Evolutionary conservation across 1,140 invertebrate species (phyloP).

Genomic region (Gonatopus flavifemur): DNA sequence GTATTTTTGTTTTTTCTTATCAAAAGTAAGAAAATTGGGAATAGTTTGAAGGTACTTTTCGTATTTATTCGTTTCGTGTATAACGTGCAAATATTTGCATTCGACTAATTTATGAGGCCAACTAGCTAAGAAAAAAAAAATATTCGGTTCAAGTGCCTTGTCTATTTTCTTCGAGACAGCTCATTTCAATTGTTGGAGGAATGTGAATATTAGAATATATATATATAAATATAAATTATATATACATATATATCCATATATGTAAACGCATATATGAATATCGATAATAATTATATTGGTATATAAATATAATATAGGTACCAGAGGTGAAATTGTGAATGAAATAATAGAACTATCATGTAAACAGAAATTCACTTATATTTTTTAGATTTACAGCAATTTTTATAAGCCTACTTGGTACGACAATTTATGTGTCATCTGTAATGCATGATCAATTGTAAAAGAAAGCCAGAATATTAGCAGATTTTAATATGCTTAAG

Average conservation of each 20-base stretch:
- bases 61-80: slow-evolving; percentile 26
- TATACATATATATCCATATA: slow-evolving; percentile 20
- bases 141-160: slow-evolving; percentile 58
- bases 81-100: slow-evolving; percentile 30
- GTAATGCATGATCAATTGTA: slow-evolving; percentile 37
- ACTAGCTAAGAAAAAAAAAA: slow-evolving; percentile 53
- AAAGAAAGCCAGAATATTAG: slow-evolving; percentile 38
- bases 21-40: slow-evolving; percentile 19
- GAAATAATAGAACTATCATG: slow-evolving; percentile 35
- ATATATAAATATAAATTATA: slow-evolving; percentile 24
- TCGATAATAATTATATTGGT: slow-evolving; percentile 37
- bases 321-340: slow-evolving; percentile 21
- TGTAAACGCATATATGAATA: slow-evolving; percentile 28
- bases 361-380: slow-evolving; percentile 54
- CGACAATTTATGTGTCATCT: slow-evolving; percentile 46
- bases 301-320: slow-evolving; percentile 29
- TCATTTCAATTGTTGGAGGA: slow-evolving; percentile 58
- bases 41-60: slow-evolving; percentile 11
- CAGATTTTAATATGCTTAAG: slow-evolving; percentile 44
- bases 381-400: slow-evolving; percentile 56
- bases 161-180: slow-evolving; percentile 57
- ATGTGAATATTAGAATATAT: slow-evolving; percentile 53
- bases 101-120: slow-evolving; percentile 49
- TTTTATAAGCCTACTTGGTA: slow-evolving; percentile 55
- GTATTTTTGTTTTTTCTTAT: too few relatives aligned